Evolutionary conservation across 1,140 invertebrate species (phyloP).

Genomic region (Cataglyphis hispanica): DNA sequence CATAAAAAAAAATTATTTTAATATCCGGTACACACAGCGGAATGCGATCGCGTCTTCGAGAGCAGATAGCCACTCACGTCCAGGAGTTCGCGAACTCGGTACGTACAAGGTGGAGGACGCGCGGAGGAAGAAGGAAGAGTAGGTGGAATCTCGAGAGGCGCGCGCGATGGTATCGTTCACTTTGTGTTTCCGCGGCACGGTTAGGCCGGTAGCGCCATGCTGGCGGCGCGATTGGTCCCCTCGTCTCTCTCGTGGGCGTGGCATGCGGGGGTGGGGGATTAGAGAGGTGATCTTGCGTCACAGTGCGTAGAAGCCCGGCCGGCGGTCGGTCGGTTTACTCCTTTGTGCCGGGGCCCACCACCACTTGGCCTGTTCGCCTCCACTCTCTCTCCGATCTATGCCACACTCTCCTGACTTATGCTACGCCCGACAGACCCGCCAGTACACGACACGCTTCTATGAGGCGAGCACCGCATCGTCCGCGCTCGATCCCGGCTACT

Average conservation of each 20-base stretch:
- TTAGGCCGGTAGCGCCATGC: slow-evolving; percentile 81
- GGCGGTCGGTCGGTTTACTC: slow-evolving; percentile 60
- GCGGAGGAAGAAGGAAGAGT: slow-evolving; percentile 66
- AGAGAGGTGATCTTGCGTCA: slow-evolving; percentile 51
- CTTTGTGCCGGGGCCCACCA: slow-evolving; percentile 60
- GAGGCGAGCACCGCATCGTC: slow-evolving; percentile 79
- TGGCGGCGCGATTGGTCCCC: slow-evolving; percentile 80
- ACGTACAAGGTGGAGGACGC: slow-evolving; percentile 23
- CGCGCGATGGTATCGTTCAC: slow-evolving; percentile 80
- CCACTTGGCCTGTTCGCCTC: slow-evolving; percentile 63
- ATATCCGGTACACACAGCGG: no score
- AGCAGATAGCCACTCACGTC: slow-evolving; percentile 35
- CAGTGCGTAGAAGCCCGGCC: slow-evolving; percentile 68
- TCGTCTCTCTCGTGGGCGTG: slow-evolving; percentile 72
- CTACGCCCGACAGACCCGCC: slow-evolving; percentile 75
- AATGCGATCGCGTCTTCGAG: neutral
- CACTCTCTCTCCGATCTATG: slow-evolving; percentile 76
- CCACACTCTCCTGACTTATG: slow-evolving; percentile 77
- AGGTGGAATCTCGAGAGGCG: slow-evolving; percentile 75
- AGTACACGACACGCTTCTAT: slow-evolving; percentile 83
- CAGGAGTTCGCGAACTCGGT: slow-evolving; percentile 13
- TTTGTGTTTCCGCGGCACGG: slow-evolving; percentile 68
- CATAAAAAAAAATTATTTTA: neutral
- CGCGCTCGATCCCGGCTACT: slow-evolving; percentile 44
- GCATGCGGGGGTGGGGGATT: slow-evolving; percentile 66